Evolutionary conservation across 2,113 vertebrate genomes (phyloP).

Genomic region (Marmota flaviventris): DNA sequence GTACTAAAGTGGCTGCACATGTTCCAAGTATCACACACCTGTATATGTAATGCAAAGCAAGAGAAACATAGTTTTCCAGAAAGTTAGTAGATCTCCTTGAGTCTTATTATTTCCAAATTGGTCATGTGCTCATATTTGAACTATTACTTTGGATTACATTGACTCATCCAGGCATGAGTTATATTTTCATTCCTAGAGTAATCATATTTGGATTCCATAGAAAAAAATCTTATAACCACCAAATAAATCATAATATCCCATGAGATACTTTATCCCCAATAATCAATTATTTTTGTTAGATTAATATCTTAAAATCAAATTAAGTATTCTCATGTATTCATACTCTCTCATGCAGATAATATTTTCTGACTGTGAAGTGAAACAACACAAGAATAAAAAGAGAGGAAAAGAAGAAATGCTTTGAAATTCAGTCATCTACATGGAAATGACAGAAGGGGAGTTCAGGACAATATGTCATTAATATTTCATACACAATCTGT

Average conservation of each 20-base stretch:
- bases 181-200: neutral
- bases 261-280: neutral
- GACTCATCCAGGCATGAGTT: neutral
- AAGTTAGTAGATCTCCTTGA: neutral
- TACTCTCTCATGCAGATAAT: neutral
- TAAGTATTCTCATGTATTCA: neutral
- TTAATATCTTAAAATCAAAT: conserved; percentile 7
- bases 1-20: neutral
- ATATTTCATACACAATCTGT: conserved; percentile 72
- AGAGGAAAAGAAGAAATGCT: conserved; percentile 61
- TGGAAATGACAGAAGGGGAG: conserved; percentile 66
- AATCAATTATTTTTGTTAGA: neutral
- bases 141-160: neutral
- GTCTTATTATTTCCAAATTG: neutral
- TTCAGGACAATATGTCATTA: conserved; percentile 72
- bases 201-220: neutral
- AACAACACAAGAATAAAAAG: conserved; percentile 38
- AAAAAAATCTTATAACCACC: neutral
- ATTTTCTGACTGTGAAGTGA: conserved; percentile 5
- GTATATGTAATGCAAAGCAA: neutral
- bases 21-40: neutral
- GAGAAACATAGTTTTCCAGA: neutral
- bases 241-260: neutral
- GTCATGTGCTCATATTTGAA: neutral
- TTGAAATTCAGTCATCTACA: conserved; percentile 62